These are phyloP conservation scores for Solenodon paradoxus DNA, from an alignment of 2,113 vertebrate genomes.

Conservation along the genomic window DNA sequence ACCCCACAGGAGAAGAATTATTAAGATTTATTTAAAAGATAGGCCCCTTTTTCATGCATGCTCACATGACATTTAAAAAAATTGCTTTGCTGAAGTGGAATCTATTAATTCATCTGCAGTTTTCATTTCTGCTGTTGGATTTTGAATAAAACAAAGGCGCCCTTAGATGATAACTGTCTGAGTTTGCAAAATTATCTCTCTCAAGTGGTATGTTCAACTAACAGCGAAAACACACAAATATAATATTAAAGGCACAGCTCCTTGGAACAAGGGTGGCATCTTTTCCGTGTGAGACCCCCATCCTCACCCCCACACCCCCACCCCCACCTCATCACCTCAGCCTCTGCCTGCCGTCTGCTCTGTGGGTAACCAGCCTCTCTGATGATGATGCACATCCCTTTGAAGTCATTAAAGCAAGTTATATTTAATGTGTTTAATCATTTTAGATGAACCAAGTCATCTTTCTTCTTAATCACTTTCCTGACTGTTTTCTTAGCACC, in stretches of 20 bases:
- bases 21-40: constrained; percentile 18
- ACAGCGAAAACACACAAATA: background rate
- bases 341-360: constrained; percentile 27
- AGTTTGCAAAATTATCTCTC: constrained; percentile 36
- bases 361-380: background rate
- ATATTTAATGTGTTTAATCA: constrained; percentile 57
- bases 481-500: constrained; percentile 22
- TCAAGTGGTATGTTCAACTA: background rate
- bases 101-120: constrained; percentile 13
- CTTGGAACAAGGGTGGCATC: background rate
- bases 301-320: background rate
- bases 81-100: background rate
- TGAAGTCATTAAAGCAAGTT: constrained; percentile 63
- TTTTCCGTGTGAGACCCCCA: background rate
- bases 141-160: constrained; percentile 41
- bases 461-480: constrained; percentile 57
- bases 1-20: constrained; percentile 20
- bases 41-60: background rate
- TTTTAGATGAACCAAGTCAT: constrained; percentile 52
- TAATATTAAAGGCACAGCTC: background rate
- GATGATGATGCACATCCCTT: constrained; percentile 36
- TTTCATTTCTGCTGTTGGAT: constrained; percentile 11
- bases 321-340: background rate
- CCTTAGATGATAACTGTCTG: background rate
- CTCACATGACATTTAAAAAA: background rate